A percentile compares a stretch with the other conserved stretches of the same genome.
These are phyloP conservation scores for Merodon equestris DNA, from an alignment of 2,888 invertebrate genomes.

Conservation along the genomic window DNA sequence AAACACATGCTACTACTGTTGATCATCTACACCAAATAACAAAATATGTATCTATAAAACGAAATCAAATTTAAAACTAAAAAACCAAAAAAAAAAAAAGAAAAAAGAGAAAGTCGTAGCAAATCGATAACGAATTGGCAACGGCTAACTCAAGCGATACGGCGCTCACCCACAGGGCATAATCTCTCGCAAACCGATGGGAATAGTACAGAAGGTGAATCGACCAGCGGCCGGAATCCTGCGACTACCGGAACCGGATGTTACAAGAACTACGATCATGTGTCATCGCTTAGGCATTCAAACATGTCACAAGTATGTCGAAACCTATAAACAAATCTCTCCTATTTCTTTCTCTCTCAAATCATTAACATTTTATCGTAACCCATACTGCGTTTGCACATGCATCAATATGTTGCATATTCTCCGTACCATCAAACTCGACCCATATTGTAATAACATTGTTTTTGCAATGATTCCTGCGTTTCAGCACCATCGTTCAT, in stretches of 20 bases:
- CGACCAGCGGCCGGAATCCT: slow-evolving; percentile 81
- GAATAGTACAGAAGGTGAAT: slow-evolving; percentile 86
- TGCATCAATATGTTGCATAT: slow-evolving; percentile 14
- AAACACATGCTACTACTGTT: background rate
- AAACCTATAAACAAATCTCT: slow-evolving; percentile 35
- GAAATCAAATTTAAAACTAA: slow-evolving; percentile 22
- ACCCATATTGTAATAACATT: slow-evolving; percentile 1
- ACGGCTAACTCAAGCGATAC: slow-evolving; percentile 79
- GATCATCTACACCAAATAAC: slow-evolving; percentile 16
- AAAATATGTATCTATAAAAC: slow-evolving; percentile 69
- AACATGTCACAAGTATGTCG: slow-evolving; percentile 77
- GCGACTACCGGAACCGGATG: slow-evolving; percentile 87
- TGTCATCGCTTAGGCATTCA: slow-evolving; percentile 77
- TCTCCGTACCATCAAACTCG: too few species aligned
- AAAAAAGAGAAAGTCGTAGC: slow-evolving; percentile 79
- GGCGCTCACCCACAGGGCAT: slow-evolving; percentile 86
- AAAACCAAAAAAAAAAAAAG: slow-evolving; percentile 71
- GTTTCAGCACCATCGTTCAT: slow-evolving; percentile 73
- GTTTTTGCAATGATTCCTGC: slow-evolving; percentile 7
- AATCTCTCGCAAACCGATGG: slow-evolving; percentile 94
- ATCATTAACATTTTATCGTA: background rate
- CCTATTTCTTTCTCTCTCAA: background rate
- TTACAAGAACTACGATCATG: slow-evolving; percentile 89
- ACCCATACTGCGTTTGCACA: slow-evolving; percentile 2
- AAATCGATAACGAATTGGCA: slow-evolving; percentile 79